phyloP scores from a whole-genome alignment of 2,113 vertebrate genomes.

The Chaenogobius annularis region DNA sequence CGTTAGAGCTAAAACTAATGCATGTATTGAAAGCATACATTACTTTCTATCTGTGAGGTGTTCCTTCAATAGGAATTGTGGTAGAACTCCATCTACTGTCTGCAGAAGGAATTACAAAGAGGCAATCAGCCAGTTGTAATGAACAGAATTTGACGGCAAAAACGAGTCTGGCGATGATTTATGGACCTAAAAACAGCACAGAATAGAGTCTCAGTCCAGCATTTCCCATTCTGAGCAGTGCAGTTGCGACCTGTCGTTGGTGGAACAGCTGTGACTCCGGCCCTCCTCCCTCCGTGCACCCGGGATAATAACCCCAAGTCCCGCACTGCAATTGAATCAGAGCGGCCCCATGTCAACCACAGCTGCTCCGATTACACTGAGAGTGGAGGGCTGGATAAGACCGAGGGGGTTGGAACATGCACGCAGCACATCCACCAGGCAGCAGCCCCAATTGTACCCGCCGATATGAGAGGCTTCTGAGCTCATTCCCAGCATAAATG shows the following conservation, averaged over 20 bases:
- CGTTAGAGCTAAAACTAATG: too few relatives aligned
- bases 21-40: too few relatives aligned
- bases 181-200: too few relatives aligned
- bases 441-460: slow-evolving; percentile 33
- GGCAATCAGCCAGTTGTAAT: too few relatives aligned
- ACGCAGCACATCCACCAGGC: not conserved
- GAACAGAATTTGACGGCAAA: too few relatives aligned
- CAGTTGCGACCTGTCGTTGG: slow-evolving; percentile 30
- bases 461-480: not conserved
- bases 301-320: slow-evolving; percentile 68
- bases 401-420: slow-evolving; percentile 27
- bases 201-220: not conserved
- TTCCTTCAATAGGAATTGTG: too few relatives aligned
- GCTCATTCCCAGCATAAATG: slow-evolving; percentile 14
- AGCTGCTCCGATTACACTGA: slow-evolving; percentile 76
- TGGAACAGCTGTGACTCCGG: slow-evolving; percentile 59
- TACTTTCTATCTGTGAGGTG: too few relatives aligned
- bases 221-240: not conserved
- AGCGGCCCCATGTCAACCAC: slow-evolving; percentile 61
- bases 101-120: too few relatives aligned
- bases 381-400: slow-evolving; percentile 38
- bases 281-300: slow-evolving; percentile 46
- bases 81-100: too few relatives aligned
- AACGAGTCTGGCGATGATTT: too few relatives aligned
- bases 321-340: slow-evolving; percentile 74